Evolutionary conservation across 1,140 invertebrate species (phyloP), one percentile per base, ranked within the genome.

Genomic region (Oryzaephilus surinamensis): DNA sequence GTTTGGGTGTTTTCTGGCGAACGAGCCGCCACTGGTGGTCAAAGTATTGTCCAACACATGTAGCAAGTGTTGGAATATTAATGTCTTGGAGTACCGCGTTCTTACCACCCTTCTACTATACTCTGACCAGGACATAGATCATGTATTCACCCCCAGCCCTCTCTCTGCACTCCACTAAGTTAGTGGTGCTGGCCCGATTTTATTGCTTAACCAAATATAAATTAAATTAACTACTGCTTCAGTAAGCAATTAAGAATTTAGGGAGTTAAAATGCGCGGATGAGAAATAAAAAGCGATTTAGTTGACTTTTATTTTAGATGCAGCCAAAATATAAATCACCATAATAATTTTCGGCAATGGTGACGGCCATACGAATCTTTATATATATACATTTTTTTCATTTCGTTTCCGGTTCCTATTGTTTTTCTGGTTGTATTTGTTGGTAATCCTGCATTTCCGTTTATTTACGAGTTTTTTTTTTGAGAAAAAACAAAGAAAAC

Each of bases 151-250:
- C 43, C 43, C 39, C 42, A 32, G 34, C 32, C 37, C 34, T 21
- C 40, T 46, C 39, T n/a, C n/a, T n/a, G n/a, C n/a, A n/a, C n/a
- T n/a, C n/a, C n/a, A n/a, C n/a, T 38, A 41, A 43, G 29, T 40
- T 39, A 19, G 41, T 41, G 45, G n/a, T n/a, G n/a, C n/a, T 47
- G 40, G 45, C 45, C 51, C 54, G 54, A 60, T 60, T 60, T 60
- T 60, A 60, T 60, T 60, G 56, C 58, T 52, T 52, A 53, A 54
- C 56, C 51, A 58, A 55, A 55, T 55, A 58, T 61, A 59, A 61
- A 61, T 61, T 61, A 61, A 61, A 61, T 61, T 59, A 61, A 61
- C 57, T 60, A 56, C 58, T 54, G 55, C 54, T 58, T 58, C 52
- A 50, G 52, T 51, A 48, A 54, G 58, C 58, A 61, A 61, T 61